phyloP scores from a whole-genome alignment of 2,113 vertebrate genomes.

The Pygoscelis adeliae region DNA sequence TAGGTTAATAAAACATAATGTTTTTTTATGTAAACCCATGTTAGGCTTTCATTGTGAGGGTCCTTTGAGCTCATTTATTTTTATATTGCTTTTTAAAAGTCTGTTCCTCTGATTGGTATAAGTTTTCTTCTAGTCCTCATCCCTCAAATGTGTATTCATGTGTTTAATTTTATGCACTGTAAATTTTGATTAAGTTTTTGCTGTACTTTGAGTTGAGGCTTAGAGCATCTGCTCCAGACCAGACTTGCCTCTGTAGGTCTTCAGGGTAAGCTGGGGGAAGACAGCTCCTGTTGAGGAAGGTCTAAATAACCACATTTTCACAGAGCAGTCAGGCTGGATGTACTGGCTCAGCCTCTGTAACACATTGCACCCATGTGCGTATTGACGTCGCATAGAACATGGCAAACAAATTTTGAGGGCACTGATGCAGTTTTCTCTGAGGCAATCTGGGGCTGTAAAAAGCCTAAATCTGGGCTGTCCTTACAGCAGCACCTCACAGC shows the following conservation, averaged over 20 bases:
- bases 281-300: neutral
- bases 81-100: neutral
- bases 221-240: neutral
- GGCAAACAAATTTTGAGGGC: neutral
- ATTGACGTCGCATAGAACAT: no score
- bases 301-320: neutral
- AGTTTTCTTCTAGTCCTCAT: neutral
- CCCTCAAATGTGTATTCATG: neutral
- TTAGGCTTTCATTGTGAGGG: neutral
- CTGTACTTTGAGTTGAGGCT: neutral
- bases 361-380: fast-evolving
- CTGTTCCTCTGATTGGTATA: neutral
- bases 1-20: neutral
- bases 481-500: neutral
- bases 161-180: neutral
- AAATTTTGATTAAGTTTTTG: neutral
- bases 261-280: neutral
- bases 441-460: neutral
- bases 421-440: neutral
- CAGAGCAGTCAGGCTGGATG: neutral
- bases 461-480: neutral
- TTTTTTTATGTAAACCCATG: neutral
- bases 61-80: neutral
- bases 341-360: neutral
- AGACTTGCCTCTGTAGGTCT: neutral